Evolutionary conservation across 2,888 invertebrate genomes (phyloP).

Genomic region (Archaeoteleia sp.): DNA sequence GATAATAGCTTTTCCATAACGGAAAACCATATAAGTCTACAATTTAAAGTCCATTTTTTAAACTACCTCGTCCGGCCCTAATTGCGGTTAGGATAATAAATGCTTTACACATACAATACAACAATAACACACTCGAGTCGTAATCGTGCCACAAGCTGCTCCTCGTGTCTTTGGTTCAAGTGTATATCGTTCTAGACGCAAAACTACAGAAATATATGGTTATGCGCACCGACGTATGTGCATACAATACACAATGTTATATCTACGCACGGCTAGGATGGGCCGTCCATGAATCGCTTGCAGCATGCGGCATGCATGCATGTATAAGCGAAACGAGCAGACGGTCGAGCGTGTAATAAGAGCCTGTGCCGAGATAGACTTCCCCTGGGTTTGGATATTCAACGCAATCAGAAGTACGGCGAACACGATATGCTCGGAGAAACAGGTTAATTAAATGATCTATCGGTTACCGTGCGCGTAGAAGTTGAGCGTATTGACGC

Average conservation of each 20-base stretch:
- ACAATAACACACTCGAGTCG: conserved; percentile 20
- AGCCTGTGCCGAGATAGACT: conserved; percentile 50
- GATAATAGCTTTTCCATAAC: too few species aligned
- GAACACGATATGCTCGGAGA: conserved; percentile 51
- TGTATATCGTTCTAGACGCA: background rate
- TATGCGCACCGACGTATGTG: conserved; percentile 1
- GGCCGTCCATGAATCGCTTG: conserved; percentile 1
- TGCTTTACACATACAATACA: conserved; percentile 6
- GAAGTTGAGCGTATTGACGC: conserved; percentile 41
- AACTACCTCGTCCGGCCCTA: conserved; percentile 21
- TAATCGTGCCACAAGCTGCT: background rate
- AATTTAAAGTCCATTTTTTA: conserved; percentile 7
- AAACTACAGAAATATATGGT: background rate
- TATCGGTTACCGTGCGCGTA: conserved; percentile 44
- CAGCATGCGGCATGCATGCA: conserved; percentile 15
- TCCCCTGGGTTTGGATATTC: conserved; percentile 53
- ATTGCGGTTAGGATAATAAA: conserved; percentile 22
- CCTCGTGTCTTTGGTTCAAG: conserved; percentile 11
- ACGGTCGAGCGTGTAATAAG: conserved; percentile 53
- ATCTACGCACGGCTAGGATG: conserved; percentile 31
- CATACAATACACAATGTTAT: conserved; percentile 34
- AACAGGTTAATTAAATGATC: conserved; percentile 54
- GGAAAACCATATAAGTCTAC: too few species aligned
- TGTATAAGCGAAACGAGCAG: conserved; percentile 39
- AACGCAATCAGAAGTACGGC: conserved; percentile 49